Evolutionary conservation across 2,113 vertebrate species (phyloP).

Genomic region (Pungitius pungitius): DNA sequence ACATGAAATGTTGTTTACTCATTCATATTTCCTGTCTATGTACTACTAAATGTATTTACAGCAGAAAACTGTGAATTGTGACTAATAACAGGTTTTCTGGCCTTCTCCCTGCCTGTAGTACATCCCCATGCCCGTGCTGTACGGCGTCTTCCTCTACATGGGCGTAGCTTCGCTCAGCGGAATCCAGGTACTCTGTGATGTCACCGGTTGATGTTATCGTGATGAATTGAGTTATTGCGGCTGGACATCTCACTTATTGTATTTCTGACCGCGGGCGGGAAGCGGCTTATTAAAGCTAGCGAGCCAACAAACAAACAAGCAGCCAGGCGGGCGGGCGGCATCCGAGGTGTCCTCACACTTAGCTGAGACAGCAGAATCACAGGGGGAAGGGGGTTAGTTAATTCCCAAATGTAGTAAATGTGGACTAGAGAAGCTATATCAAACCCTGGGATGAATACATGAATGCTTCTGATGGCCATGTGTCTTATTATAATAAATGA

Average conservation of each 20-base stretch:
- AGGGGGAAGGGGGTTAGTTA: neutral
- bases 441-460: neutral
- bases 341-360: neutral
- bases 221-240: slow-evolving; percentile 5
- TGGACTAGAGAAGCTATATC: neutral
- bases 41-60: too few species aligned
- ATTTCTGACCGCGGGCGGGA: slow-evolving; percentile 8
- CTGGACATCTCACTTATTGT: slow-evolving; percentile 17
- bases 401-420: neutral
- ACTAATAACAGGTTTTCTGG: neutral
- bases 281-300: slow-evolving; percentile 3
- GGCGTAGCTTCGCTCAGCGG: slow-evolving; percentile 93
- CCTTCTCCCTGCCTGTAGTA: slow-evolving; percentile 75
- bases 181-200: slow-evolving; percentile 86
- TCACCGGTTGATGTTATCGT: slow-evolving; percentile 9
- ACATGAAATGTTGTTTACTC: too few species aligned
- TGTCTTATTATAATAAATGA: neutral
- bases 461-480: neutral
- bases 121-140: slow-evolving; percentile 94
- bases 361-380: neutral
- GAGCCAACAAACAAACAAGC: slow-evolving; percentile 17
- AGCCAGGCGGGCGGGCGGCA: neutral
- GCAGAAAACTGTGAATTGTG: neutral
- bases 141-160: slow-evolving; percentile 96
- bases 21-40: too few species aligned